phyloP scores from a whole-genome alignment of 2,888 invertebrate species.

The Thera obeliscata region DNA sequence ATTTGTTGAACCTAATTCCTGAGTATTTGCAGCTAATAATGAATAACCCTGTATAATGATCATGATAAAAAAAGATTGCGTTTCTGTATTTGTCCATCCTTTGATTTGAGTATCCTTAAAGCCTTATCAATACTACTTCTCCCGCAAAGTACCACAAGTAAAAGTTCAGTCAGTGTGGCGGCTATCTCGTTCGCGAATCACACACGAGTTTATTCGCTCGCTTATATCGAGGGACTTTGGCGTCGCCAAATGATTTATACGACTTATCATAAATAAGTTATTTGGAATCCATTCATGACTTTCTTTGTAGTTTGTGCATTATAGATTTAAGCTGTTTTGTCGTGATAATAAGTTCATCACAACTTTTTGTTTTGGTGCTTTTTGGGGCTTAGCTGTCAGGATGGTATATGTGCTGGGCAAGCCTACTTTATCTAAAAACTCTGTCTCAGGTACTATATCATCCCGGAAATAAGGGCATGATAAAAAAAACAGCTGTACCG shows the following conservation, averaged over 20 bases:
- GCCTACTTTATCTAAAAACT: too few relatives aligned
- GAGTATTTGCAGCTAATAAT: too few relatives aligned
- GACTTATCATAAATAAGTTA: constrained; percentile 83
- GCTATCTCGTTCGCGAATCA: constrained; percentile 77
- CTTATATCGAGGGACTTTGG: constrained; percentile 75
- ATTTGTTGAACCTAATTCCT: too few relatives aligned
- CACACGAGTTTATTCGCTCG: constrained; percentile 80
- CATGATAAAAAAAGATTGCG: too few relatives aligned
- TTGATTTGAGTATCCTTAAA: too few relatives aligned
- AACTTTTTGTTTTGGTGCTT: not conserved
- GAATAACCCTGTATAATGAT: too few relatives aligned
- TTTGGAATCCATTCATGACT: constrained; percentile 72
- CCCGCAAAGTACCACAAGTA: constrained; percentile 48
- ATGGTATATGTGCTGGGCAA: too few relatives aligned
- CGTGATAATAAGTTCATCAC: not conserved
- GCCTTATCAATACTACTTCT: constrained; percentile 43
- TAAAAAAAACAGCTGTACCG: too few relatives aligned
- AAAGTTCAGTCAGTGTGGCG: constrained; percentile 49
- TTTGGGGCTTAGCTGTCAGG: not conserved
- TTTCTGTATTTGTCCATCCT: too few relatives aligned
- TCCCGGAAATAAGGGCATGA: too few relatives aligned
- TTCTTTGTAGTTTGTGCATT: constrained; percentile 47
- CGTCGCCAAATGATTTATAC: constrained; percentile 81
- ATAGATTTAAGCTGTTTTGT: not conserved
- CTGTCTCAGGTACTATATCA: too few relatives aligned